These are phyloP conservation scores for Nycteola revayana DNA, from an alignment of 2,888 invertebrate genomes.

Conservation along the genomic window DNA sequence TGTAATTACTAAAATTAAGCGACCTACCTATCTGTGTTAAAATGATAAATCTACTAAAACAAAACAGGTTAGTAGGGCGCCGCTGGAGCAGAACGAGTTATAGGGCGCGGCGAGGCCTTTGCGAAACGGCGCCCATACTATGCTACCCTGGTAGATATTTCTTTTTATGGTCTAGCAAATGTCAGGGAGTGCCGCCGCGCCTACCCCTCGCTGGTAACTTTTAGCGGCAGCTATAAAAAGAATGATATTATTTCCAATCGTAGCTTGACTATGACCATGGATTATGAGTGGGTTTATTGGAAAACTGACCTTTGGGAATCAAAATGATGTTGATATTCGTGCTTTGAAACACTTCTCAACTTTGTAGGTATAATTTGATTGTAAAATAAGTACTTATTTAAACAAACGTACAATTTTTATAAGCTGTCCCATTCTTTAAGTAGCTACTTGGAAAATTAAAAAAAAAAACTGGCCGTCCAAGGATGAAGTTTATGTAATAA, in stretches of 20 bases:
- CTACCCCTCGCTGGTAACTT: slow-evolving; percentile 57
- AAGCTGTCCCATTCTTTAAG: no score
- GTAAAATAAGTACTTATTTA: no score
- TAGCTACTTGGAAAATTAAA: no score
- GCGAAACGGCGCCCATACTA: slow-evolving; percentile 53
- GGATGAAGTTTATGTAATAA: no score
- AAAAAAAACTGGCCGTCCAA: no score
- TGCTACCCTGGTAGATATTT: slow-evolving; percentile 76
- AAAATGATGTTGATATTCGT: no score
- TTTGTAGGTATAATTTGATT: no score
- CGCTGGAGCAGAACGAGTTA: slow-evolving; percentile 45
- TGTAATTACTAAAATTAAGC: no score
- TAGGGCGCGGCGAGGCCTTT: slow-evolving; percentile 75
- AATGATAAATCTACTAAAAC: no score
- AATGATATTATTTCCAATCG: slow-evolving; percentile 34
- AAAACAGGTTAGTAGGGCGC: slow-evolving; percentile 69
- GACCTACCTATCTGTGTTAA: neutral
- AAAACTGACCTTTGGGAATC: slow-evolving; percentile 20
- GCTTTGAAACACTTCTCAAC: no score
- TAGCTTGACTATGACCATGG: slow-evolving; percentile 24
- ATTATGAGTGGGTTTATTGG: slow-evolving; percentile 15
- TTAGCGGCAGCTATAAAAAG: slow-evolving; percentile 41
- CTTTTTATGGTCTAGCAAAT: slow-evolving; percentile 80
- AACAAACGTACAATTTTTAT: no score
- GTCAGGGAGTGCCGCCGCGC: slow-evolving; percentile 72